Evolutionary conservation across 2,888 invertebrate genomes (phyloP).

Genomic region (Drosophila quinaria): DNA sequence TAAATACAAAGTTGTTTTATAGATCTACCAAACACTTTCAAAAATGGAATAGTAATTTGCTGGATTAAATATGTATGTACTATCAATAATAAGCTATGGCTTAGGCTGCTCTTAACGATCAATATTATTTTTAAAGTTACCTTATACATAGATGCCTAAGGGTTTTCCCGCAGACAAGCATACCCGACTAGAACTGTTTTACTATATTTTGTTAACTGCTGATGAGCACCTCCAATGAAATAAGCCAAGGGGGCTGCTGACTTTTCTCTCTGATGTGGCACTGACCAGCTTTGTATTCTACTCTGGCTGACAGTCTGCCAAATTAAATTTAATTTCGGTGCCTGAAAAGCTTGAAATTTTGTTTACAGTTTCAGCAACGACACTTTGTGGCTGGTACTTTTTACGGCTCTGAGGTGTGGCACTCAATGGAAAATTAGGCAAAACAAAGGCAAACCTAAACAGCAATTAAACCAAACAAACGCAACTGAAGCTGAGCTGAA

Average conservation of each 20-base stretch:
- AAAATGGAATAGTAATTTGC: no score
- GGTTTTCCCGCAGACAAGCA: background rate
- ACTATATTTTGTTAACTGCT: constrained; percentile 6
- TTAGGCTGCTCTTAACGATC: background rate
- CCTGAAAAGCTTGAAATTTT: constrained; percentile 25
- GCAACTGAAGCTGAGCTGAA: constrained; percentile 25
- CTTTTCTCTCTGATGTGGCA: constrained; percentile 20
- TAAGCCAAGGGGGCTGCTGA: constrained; percentile 31
- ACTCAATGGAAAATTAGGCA: constrained; percentile 42
- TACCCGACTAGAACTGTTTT: background rate
- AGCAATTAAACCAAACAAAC: constrained; percentile 40
- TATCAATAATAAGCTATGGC: background rate
- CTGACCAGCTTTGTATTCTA: constrained; percentile 32
- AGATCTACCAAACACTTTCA: background rate
- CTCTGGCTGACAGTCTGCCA: constrained; percentile 21
- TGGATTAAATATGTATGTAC: no score
- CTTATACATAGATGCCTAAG: background rate
- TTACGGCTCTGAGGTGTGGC: constrained; percentile 48
- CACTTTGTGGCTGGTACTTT: constrained; percentile 30
- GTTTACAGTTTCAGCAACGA: constrained; percentile 26
- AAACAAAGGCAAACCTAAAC: constrained; percentile 28
- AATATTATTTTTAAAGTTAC: background rate
- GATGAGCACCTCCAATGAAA: constrained; percentile 30
- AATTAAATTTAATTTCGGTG: constrained; percentile 52
- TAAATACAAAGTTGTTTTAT: background rate